Evolutionary conservation across 1,140 invertebrate species (phyloP).

Genomic region (Drosophila dunni): DNA sequence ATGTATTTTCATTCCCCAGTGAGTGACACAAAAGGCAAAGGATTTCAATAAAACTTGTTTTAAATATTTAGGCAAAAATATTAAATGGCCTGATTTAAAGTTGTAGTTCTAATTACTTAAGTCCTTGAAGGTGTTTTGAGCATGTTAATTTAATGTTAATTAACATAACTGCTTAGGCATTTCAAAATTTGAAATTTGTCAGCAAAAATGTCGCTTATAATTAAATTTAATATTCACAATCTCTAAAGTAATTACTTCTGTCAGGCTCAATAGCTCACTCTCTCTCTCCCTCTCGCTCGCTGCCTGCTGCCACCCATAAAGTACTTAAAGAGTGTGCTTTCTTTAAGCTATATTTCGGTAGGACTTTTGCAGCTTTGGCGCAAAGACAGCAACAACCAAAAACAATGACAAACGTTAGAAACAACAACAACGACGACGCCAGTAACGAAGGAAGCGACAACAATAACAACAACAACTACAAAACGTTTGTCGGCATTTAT

Average conservation of each 20-base stretch:
- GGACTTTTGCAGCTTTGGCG: slow-evolving; percentile 20
- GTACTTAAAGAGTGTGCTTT: slow-evolving; percentile 12
- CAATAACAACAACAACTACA: slow-evolving; percentile 49
- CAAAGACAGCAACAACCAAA: slow-evolving; percentile 33
- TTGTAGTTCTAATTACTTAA: background rate
- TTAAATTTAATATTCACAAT: slow-evolving; percentile 26
- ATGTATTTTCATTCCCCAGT: background rate
- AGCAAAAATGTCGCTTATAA: slow-evolving; percentile 7
- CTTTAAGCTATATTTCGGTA: slow-evolving; percentile 19
- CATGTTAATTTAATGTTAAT: slow-evolving; percentile 13
- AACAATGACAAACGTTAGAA: slow-evolving; percentile 22
- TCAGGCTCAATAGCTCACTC: slow-evolving; percentile 2
- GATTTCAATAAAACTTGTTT: background rate
- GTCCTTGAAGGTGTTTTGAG: background rate
- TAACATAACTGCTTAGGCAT: slow-evolving; percentile 5
- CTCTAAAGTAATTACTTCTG: slow-evolving; percentile 11
- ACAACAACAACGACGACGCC: slow-evolving; percentile 26
- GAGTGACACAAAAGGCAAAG: slow-evolving; percentile 7
- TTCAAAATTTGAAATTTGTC: slow-evolving; percentile 10
- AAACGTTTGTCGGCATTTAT: slow-evolving; percentile 77
- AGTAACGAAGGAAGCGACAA: slow-evolving; percentile 33
- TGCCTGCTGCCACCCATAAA: background rate
- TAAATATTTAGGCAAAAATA: too few species aligned
- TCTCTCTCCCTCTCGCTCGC: background rate
- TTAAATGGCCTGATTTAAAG: too few species aligned